These are phyloP conservation scores for Coreoperca whiteheadi DNA, from an alignment of 2,113 vertebrate species.

Conservation along the genomic window DNA sequence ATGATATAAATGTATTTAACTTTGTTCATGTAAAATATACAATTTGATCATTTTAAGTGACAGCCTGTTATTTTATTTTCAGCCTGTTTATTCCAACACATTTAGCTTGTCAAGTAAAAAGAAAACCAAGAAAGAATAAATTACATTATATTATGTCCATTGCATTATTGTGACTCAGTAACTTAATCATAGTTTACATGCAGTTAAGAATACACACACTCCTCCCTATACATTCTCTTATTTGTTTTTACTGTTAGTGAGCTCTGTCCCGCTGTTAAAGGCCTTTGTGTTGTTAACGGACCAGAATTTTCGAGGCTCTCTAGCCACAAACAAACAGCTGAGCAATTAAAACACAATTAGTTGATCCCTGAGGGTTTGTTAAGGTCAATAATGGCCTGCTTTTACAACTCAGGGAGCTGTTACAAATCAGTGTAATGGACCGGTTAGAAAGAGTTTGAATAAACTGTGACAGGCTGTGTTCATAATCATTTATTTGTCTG, in stretches of 20 bases:
- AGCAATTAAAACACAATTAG: constrained; percentile 75
- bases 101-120: neutral
- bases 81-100: neutral
- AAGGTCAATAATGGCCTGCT: constrained; percentile 38
- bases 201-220: neutral
- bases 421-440: neutral
- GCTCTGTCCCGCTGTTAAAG: constrained; percentile 54
- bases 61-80: neutral
- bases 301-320: constrained; percentile 60
- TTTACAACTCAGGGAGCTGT: constrained; percentile 30
- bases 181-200: constrained; percentile 8
- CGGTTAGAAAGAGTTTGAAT: constrained; percentile 10
- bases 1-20: neutral
- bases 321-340: constrained; percentile 67
- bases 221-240: neutral
- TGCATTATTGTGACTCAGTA: neutral
- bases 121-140: neutral
- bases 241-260: constrained; percentile 44
- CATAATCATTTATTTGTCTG: neutral
- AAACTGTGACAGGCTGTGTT: neutral
- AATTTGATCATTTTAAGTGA: neutral
- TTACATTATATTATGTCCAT: neutral
- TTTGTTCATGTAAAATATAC: neutral
- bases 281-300: constrained; percentile 70
- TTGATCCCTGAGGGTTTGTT: constrained; percentile 57